Base-by-base conservation (phyloP, 1,140 invertebrate genomes). In the Liolophura sinensis region DNA sequence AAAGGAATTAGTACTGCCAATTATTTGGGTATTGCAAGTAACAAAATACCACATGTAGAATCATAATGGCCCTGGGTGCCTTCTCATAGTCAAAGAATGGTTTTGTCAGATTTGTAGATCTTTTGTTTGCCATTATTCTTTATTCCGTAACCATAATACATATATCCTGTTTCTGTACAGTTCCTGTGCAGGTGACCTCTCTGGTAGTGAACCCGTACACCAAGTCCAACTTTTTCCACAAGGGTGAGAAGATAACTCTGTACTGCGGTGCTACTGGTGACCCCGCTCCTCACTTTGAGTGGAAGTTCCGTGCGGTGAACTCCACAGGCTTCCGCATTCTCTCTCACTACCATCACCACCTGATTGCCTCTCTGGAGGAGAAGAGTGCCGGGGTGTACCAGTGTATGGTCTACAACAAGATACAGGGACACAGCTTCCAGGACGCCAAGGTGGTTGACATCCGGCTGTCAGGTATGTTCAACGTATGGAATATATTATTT, bases 371-470 rank as follows among this genome's bases (percentile, higher is more conserved):
- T 16, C 65, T 71, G 1, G 49, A 71, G 40, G 15, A 16, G 5
- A 54, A 49, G 3, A 60, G 72, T 56, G 65, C 60, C 20, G 75
- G 75, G 0, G 70, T 55, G 40, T 77, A 77, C 57, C 67, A 62
- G 0, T 77, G 75, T 64, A 67, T 57, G 20, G 73, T 70, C 4
- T 60, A 61, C 52, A 77, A 75, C 52, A 65, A 66, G n/a, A 70
- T 75, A 40, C 69, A 73, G 52, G 66, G 64, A 20, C 59, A 25
- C 7, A 50, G 51, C 11, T 70, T 66, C 54, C 59, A 62, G 6
- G 68, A 68, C 31, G 59, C 51, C 4, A 68, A 62, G 54, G 56
- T 64, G 15, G 48, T 70, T 9, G 63, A 68, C 20, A 68, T 74
- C 18, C 55, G 50, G 14, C 52, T 74, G 0, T 65, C 49, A 22